A percentile compares a stretch with the other conserved stretches of the same genome.
phyloP scores from a whole-genome alignment of 2,113 vertebrate genomes.

The Paedocypris sp. region DNA sequence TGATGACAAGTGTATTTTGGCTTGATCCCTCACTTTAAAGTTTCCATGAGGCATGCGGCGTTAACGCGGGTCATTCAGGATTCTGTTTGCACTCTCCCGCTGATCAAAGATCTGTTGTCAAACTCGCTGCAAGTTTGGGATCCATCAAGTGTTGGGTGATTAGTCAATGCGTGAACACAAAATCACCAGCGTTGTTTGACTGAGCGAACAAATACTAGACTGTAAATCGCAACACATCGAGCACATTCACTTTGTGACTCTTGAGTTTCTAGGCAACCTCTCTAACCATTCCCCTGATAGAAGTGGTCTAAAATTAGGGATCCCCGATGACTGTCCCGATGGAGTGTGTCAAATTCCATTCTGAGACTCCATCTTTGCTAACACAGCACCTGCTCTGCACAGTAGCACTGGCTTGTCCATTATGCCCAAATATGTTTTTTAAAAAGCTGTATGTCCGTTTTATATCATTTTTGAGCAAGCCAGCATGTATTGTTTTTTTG shows the following conservation, averaged over 20 bases:
- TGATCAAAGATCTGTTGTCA: conserved; percentile 10
- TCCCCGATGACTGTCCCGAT: conserved; percentile 60
- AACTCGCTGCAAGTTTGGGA: not conserved
- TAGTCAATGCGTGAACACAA: not conserved
- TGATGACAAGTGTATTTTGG: too few relatives aligned
- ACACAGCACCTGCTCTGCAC: conserved; percentile 74
- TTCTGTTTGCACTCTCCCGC: not conserved
- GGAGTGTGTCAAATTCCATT: conserved; percentile 68
- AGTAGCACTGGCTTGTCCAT: conserved; percentile 48
- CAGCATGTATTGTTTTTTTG: conserved; percentile 37
- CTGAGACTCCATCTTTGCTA: conserved; percentile 51
- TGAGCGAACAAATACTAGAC: too few relatives aligned
- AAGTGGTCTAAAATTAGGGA: conserved; percentile 71
- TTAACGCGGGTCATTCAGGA: not conserved
- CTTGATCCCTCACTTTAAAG: too few relatives aligned
- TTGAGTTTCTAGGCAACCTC: conserved; percentile 28
- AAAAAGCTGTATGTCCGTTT: conserved; percentile 46
- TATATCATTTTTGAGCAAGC: conserved; percentile 39
- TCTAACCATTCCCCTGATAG: conserved; percentile 48
- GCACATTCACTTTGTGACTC: too few relatives aligned
- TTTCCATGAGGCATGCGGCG: too few relatives aligned
- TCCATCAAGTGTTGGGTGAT: not conserved
- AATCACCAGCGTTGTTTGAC: not conserved
- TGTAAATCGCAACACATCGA: too few relatives aligned
- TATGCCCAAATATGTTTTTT: conserved; percentile 41